phyloP scores from a whole-genome alignment of 2,888 invertebrate genomes.

The Orgyia antiqua region DNA sequence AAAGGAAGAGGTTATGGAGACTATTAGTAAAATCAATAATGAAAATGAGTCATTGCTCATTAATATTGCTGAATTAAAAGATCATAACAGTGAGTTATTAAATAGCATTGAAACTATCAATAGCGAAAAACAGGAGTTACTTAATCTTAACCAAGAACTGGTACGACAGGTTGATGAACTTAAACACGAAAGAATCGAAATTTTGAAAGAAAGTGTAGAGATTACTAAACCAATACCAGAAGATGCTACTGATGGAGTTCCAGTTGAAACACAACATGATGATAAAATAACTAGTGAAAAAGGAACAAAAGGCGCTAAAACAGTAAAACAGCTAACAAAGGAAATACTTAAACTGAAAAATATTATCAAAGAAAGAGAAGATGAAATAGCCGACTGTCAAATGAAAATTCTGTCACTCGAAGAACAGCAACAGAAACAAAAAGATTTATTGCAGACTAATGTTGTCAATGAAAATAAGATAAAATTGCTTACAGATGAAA shows the following conservation, averaged over 20 bases:
- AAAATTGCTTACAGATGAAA: slow-evolving; percentile 57
- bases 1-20: slow-evolving; percentile 83
- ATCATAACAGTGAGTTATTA: slow-evolving; percentile 69
- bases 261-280: slow-evolving; percentile 50
- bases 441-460: slow-evolving; percentile 47
- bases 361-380: slow-evolving; percentile 72
- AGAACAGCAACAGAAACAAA: slow-evolving; percentile 68
- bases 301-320: slow-evolving; percentile 54
- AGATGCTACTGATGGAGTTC: slow-evolving; percentile 42
- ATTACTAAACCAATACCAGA: slow-evolving; percentile 49
- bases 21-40: slow-evolving; percentile 79
- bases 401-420: slow-evolving; percentile 72
- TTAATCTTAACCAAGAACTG: slow-evolving; percentile 50
- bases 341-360: slow-evolving; percentile 72
- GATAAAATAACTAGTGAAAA: slow-evolving; percentile 57
- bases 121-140: slow-evolving; percentile 60
- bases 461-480: slow-evolving; percentile 59
- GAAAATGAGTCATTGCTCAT: slow-evolving; percentile 78
- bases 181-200: slow-evolving; percentile 59
- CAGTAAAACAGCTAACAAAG: slow-evolving; percentile 70
- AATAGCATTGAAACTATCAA: slow-evolving; percentile 58
- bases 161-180: slow-evolving; percentile 63
- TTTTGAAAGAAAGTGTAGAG: slow-evolving; percentile 63
- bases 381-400: slow-evolving; percentile 69
- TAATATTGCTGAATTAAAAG: slow-evolving; percentile 69